phyloP scores from a whole-genome alignment of 2,888 invertebrate species.

The Morpho deidamia region DNA sequence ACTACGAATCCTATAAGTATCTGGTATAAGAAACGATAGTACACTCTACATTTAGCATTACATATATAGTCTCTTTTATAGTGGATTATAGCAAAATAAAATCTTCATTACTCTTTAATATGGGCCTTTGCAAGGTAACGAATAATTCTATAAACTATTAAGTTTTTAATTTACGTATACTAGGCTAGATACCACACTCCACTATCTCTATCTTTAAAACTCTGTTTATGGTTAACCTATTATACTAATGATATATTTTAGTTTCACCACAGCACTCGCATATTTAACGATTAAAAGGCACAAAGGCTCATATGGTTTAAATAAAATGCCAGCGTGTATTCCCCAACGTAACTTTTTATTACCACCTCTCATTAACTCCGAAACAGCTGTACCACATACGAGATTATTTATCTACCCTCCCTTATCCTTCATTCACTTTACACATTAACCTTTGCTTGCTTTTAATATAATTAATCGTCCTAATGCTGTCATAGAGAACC shows the following conservation, averaged over 20 bases:
- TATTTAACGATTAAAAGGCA: not conserved
- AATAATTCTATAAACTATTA: too few relatives aligned
- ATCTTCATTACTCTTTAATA: too few relatives aligned
- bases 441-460: conserved; percentile 20
- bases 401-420: conserved; percentile 21
- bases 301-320: not conserved
- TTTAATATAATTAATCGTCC: conserved; percentile 18
- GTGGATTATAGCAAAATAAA: too few relatives aligned
- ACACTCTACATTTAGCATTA: too few relatives aligned
- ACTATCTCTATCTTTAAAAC: too few relatives aligned
- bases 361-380: conserved; percentile 15
- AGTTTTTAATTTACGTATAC: too few relatives aligned
- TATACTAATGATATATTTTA: not conserved
- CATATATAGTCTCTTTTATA: too few relatives aligned
- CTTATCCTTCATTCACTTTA: conserved; percentile 22
- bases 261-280: not conserved
- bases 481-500: conserved; percentile 7
- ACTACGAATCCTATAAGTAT: too few relatives aligned
- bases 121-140: too few relatives aligned
- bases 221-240: too few relatives aligned
- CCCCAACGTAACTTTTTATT: conserved; percentile 15
- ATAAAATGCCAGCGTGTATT: conserved; percentile 1
- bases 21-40: too few relatives aligned
- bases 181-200: too few relatives aligned
- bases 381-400: conserved; percentile 17